Base-by-base conservation (phyloP, 1,140 invertebrate species). In the Nasonia vitripennis region DNA sequence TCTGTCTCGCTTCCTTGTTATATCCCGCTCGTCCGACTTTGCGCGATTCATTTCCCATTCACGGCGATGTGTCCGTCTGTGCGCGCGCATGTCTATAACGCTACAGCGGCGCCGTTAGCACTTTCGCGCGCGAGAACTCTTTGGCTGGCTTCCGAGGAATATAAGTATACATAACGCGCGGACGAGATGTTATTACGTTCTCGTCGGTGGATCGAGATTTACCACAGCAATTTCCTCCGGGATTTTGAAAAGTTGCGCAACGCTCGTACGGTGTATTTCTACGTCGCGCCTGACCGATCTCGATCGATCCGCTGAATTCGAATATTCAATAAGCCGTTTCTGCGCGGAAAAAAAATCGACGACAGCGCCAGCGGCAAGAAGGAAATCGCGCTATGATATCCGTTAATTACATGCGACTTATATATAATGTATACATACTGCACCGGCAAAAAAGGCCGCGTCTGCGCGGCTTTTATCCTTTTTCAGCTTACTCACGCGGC, bases 401-500 rank as follows among this genome's bases (percentile, higher is more conserved):
- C 10, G 41, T 7, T 45, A 45, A 45, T 45, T 45, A 45, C 41
- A 41, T 4, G 7, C 37, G 37, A 41, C 37, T 41, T 41, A 9
- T 9, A 27, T 1, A 27, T 27, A 27, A 0, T 27, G 27, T 41
- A 9, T 9, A 27, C 27, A 27, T 27, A 27, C 27, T 27, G 27
- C 27, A 37, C 34, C 34, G 34, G 34, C 5, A 71, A 82, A 71
- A 77, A 84, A 31, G 41, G 67, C 5, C 81, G 14, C 41, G 27
- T 27, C 27, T 27, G 27, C 86, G 86, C 88, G 88, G 88, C 85
- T 83, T 71, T 81, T 83, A 71, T 84, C 68, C 55, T 62, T 78
- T 88, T 91, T 87, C 77, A 89, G 89, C 91, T 89, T 90, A 90
- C 90, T 91, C 91, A 90, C 89, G 87, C 87, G 62, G 87, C 87